Percentiles rank a stretch among this genome's conserved stretches.
These are phyloP conservation scores for Cuniculus paca DNA, from an alignment of 2,797 vertebrate genomes.

Conservation along the genomic window DNA sequence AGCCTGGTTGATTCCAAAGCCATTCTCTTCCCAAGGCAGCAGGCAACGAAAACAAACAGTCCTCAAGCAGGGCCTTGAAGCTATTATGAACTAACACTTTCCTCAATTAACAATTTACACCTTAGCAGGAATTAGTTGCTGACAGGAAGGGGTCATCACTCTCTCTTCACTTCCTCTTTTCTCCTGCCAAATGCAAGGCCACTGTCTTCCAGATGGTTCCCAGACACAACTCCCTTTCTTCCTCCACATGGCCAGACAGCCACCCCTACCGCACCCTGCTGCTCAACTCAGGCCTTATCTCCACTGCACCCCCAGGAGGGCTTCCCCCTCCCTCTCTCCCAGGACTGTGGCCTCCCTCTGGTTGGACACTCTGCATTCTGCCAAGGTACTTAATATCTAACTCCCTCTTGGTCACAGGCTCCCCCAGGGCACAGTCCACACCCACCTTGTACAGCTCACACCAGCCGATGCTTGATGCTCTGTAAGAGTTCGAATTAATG, in stretches of 20 bases:
- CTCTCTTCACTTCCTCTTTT: neutral
- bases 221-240: neutral
- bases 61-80: slow-evolving; percentile 17
- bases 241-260: neutral
- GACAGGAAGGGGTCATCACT: neutral
- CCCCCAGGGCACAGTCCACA: neutral
- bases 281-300: neutral
- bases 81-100: slow-evolving; percentile 18
- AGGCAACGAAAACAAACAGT: neutral
- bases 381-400: neutral
- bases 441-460: neutral
- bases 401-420: neutral
- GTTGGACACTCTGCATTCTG: neutral
- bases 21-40: neutral
- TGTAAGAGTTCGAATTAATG: neutral
- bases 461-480: neutral
- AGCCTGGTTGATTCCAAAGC: neutral
- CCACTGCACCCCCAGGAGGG: neutral
- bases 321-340: neutral
- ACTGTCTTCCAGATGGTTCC: slow-evolving; percentile 24
- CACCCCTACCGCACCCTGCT: neutral
- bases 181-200: neutral
- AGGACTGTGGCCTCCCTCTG: neutral
- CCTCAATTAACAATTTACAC: slow-evolving; percentile 54
- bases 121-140: slow-evolving; percentile 5